Percentiles rank a stretch among this genome's conserved stretches.
Evolutionary conservation across 2,888 invertebrate genomes (phyloP).

Genomic region (Panopea generosa): DNA sequence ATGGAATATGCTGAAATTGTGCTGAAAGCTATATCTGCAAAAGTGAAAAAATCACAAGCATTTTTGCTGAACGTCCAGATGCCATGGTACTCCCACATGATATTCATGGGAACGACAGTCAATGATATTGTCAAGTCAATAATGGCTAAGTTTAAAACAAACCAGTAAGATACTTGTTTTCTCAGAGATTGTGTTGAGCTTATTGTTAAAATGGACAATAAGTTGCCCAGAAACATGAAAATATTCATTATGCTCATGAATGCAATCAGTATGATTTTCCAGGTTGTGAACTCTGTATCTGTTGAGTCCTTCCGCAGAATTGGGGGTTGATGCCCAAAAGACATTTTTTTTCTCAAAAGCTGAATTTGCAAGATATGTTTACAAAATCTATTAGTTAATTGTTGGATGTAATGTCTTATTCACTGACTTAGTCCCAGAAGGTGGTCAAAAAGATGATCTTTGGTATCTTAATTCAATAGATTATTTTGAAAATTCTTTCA

Average conservation of each 20-base stretch:
- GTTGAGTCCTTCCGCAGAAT: constrained; percentile 56
- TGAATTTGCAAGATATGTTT: too few species aligned
- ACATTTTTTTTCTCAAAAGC: constrained; percentile 4
- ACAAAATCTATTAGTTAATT: too few species aligned
- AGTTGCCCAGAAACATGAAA: constrained; percentile 68
- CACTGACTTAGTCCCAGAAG: too few species aligned
- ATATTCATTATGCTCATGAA: constrained; percentile 61
- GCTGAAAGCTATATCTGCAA: constrained; percentile 65
- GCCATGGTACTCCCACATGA: constrained; percentile 67
- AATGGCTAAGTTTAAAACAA: constrained; percentile 69
- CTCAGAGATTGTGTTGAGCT: constrained; percentile 49
- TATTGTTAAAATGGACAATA: constrained; percentile 68
- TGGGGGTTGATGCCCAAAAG: constrained; percentile 16
- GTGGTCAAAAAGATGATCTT: too few species aligned
- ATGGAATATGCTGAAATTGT: constrained; percentile 69
- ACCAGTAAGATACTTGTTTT: constrained; percentile 65
- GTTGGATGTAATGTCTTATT: too few species aligned
- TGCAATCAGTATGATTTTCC: constrained; percentile 54
- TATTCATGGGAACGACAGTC: constrained; percentile 68
- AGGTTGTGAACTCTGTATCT: constrained; percentile 54
- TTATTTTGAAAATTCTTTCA: too few species aligned
- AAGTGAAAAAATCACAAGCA: constrained; percentile 65
- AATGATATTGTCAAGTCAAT: constrained; percentile 64
- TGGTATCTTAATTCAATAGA: too few species aligned
- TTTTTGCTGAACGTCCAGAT: constrained; percentile 60